Evolutionary conservation across 92 coral and sea anemone species (phyloP).

Genomic region (Paragorgia papillata): DNA sequence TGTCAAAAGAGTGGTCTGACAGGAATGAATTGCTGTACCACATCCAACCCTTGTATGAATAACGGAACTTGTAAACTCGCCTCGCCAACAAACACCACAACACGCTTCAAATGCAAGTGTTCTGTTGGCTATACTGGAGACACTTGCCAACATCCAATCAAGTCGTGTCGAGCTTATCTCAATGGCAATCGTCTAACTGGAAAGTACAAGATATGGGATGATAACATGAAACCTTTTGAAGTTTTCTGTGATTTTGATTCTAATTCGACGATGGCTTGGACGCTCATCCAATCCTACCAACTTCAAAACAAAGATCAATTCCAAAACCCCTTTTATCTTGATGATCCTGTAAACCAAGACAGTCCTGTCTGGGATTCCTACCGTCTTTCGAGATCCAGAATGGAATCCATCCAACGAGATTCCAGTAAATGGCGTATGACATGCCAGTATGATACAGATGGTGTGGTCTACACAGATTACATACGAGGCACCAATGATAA

Average conservation of each 20-base stretch:
- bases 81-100: neutral
- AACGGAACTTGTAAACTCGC: neutral
- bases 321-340: constrained; percentile 16
- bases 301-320: neutral
- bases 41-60: neutral
- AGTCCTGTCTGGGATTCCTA: constrained; percentile 57
- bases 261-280: constrained; percentile 54
- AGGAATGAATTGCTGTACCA: neutral
- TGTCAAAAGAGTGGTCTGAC: no score
- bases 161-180: constrained; percentile 33
- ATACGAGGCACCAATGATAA: constrained; percentile 28
- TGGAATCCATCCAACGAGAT: constrained; percentile 51
- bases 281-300: constrained; percentile 52
- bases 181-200: constrained; percentile 36
- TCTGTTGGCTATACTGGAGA: constrained; percentile 2
- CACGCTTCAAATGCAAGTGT: neutral
- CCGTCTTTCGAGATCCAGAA: constrained; percentile 63
- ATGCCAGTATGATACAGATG: constrained; percentile 49
- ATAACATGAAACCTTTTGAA: constrained; percentile 17
- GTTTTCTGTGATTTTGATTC: constrained; percentile 59
- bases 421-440: constrained; percentile 59
- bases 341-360: constrained; percentile 33
- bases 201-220: constrained; percentile 38
- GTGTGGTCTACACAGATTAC: constrained; percentile 50
- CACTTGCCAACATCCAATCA: constrained; percentile 1